Conservation (phyloP, 2,797 vertebrate species). For the Anas bernieri region DNA sequence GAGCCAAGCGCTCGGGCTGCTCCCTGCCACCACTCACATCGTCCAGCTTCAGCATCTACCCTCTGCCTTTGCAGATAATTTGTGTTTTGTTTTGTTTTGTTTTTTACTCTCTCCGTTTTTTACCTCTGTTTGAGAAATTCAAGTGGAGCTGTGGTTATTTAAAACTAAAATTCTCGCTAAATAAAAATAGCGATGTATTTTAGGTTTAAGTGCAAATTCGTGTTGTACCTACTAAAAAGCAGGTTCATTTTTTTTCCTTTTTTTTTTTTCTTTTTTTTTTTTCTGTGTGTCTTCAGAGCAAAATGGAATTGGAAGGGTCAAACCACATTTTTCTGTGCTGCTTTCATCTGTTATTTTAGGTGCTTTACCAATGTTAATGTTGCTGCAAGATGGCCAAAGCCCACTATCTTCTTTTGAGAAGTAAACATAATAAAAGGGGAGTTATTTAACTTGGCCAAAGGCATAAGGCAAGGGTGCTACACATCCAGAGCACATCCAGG, state of each 20-base stretch:
- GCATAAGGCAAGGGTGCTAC: neutral
- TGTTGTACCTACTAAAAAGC: neutral
- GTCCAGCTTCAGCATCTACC: neutral
- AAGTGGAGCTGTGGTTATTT: neutral
- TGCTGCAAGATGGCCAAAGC: neutral
- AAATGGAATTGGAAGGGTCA: neutral
- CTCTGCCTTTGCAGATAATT: conserved; percentile 6
- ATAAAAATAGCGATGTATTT: neutral
- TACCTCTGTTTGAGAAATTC: neutral
- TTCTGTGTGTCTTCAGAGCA: neutral
- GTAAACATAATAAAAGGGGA: neutral
- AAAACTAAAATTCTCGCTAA: neutral
- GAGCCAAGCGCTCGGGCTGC: neutral
- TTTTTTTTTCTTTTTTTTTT: neutral
- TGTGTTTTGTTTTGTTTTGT: neutral
- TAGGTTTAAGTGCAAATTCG: neutral
- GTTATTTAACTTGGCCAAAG: neutral
- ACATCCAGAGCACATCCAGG: neutral
- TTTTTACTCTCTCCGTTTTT: conserved; percentile 29
- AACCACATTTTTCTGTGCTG: neutral
- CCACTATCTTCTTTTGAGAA: neutral
- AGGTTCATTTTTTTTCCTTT: too few relatives aligned
- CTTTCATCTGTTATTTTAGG: neutral
- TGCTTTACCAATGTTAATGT: neutral
- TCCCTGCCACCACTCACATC: neutral